These are phyloP conservation scores for Trisateles emortualis DNA, from an alignment of 2,888 invertebrate genomes.

Conservation along the genomic window DNA sequence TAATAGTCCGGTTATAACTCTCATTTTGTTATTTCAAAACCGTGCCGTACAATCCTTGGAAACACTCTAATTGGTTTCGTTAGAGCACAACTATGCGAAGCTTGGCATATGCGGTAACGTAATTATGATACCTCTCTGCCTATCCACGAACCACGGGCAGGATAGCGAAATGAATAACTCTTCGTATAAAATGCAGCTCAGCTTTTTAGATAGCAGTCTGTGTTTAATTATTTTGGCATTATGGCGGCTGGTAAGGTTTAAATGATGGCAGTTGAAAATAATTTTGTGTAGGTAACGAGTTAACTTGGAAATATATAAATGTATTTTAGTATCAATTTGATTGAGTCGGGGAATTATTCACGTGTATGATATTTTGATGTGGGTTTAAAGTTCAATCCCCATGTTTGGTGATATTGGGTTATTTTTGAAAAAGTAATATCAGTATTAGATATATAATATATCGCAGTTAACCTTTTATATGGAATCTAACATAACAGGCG, in stretches of 20 bases:
- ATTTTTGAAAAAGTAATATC: no score
- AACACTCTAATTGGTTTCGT: conserved; percentile 76
- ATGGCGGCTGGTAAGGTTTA: neutral
- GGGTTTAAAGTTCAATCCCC: no score
- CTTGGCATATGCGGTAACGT: conserved; percentile 56
- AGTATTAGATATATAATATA: no score
- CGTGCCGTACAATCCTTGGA: conserved; percentile 55
- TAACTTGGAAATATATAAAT: neutral
- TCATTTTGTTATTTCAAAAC: neutral
- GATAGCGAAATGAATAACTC: conserved; percentile 55
- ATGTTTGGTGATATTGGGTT: no score
- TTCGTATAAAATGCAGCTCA: conserved; percentile 55
- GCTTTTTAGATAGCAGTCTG: conserved; percentile 18
- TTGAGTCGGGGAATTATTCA: neutral
- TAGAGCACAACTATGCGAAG: conserved; percentile 62
- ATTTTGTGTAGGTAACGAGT: neutral
- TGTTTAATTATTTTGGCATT: conserved; percentile 36
- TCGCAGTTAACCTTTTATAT: no score
- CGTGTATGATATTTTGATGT: no score
- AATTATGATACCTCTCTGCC: conserved; percentile 61
- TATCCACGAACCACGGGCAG: conserved; percentile 35
- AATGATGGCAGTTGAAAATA: neutral
- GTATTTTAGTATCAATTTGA: neutral
- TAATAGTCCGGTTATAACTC: neutral
- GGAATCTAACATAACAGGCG: no score